phyloP scores from a whole-genome alignment of 2,113 vertebrate genomes.

The Halichoeres trimaculatus region DNA sequence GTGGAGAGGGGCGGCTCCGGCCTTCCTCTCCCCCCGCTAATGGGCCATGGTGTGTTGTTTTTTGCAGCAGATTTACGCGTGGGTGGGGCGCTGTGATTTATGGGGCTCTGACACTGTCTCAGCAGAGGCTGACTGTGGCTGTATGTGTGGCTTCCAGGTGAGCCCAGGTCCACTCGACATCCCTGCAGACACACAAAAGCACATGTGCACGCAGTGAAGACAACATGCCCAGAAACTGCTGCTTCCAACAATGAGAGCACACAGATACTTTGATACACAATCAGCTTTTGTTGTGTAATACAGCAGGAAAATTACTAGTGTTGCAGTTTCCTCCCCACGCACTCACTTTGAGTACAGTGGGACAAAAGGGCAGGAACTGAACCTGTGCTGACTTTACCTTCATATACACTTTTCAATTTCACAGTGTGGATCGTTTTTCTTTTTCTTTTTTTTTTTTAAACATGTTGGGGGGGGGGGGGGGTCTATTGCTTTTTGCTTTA shows the following conservation, averaged over 20 bases:
- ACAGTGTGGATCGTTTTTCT: not conserved
- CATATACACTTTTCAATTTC: too few relatives aligned
- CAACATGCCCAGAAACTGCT: not conserved
- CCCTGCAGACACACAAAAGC: slow-evolving; percentile 57
- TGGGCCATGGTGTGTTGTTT: slow-evolving; percentile 81
- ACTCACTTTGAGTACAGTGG: slow-evolving; percentile 49
- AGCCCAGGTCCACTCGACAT: slow-evolving; percentile 91
- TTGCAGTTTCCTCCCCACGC: slow-evolving; percentile 37
- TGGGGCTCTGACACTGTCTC: slow-evolving; percentile 74
- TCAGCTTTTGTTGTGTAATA: slow-evolving; percentile 9
- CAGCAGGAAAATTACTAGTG: slow-evolving; percentile 23
- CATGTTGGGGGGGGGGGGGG: too few relatives aligned
- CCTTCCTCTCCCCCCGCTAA: slow-evolving; percentile 79
- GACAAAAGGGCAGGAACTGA: not conserved
- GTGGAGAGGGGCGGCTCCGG: slow-evolving; percentile 76
- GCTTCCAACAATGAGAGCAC: not conserved
- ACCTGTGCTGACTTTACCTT: not conserved
- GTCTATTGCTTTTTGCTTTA: too few relatives aligned
- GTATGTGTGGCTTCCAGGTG: slow-evolving; percentile 88
- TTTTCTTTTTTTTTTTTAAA: not conserved
- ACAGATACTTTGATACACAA: slow-evolving; percentile 5
- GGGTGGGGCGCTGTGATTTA: slow-evolving; percentile 80
- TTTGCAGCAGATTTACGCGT: slow-evolving; percentile 75
- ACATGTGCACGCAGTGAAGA: not conserved
- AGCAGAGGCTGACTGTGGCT: slow-evolving; percentile 72